Percentiles rank a stretch among this genome's conserved stretches.
Evolutionary conservation across 2,888 invertebrate genomes (phyloP).

Genomic region (Ophion ventricosus): DNA sequence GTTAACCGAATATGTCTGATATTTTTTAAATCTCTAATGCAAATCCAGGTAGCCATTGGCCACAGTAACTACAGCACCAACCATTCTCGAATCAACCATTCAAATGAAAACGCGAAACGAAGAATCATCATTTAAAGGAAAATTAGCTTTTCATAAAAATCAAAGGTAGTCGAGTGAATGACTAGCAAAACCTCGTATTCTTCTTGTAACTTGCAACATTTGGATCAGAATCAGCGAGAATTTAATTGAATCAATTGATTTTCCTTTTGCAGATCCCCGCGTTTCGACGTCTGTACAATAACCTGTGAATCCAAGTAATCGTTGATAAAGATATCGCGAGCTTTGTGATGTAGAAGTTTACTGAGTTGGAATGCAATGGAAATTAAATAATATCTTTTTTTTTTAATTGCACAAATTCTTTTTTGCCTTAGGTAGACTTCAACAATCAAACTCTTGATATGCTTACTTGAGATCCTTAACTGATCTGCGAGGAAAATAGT

Average conservation of each 20-base stretch:
- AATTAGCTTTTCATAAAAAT: too few species aligned
- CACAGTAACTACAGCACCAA: conserved; percentile 31
- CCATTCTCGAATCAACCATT: conserved; percentile 51
- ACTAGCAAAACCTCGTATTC: too few species aligned
- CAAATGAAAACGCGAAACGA: not conserved
- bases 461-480: too few species aligned
- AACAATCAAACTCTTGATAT: too few species aligned
- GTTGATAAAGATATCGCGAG: too few species aligned
- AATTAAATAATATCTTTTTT: not conserved
- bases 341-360: not conserved
- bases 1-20: conserved; percentile 56
- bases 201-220: too few species aligned
- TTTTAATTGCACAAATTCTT: not conserved
- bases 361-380: not conserved
- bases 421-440: not conserved
- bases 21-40: conserved; percentile 69
- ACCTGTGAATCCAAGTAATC: not conserved
- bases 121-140: too few species aligned
- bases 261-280: not conserved
- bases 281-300: not conserved
- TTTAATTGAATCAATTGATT: not conserved
- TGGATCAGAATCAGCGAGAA: not conserved
- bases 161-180: too few species aligned
- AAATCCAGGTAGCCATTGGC: conserved; percentile 59
- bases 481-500: too few species aligned